These are phyloP conservation scores for Parus major DNA, from an alignment of 2,113 vertebrate genomes.

Conservation along the genomic window DNA sequence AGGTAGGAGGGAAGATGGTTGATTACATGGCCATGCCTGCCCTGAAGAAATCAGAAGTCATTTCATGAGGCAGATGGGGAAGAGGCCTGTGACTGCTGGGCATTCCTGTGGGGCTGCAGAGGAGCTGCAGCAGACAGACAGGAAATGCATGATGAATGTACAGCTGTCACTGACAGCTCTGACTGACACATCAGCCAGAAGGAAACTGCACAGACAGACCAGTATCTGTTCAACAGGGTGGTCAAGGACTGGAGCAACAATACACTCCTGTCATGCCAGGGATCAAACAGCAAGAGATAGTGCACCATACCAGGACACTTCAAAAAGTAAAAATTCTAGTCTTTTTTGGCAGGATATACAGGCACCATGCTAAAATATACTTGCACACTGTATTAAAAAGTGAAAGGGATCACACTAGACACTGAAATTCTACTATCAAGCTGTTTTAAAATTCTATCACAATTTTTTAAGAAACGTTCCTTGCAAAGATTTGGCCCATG, in stretches of 20 bases:
- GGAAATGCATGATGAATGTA: background rate
- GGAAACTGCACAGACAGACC: background rate
- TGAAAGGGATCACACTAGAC: background rate
- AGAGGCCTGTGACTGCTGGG: background rate
- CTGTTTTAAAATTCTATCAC: background rate
- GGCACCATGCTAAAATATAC: background rate
- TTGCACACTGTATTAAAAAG: background rate
- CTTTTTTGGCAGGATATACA: background rate
- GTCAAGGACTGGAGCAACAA: background rate
- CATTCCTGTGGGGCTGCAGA: background rate
- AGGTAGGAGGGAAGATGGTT: background rate
- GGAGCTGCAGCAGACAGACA: background rate
- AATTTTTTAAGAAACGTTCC: rapidly evolving
- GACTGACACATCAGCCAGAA: background rate
- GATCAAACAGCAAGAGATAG: background rate
- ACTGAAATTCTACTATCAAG: background rate
- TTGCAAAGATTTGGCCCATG: background rate
- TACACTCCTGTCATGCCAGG: background rate
- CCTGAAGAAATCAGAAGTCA: background rate
- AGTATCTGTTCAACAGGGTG: background rate
- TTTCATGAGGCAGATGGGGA: background rate
- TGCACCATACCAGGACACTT: background rate
- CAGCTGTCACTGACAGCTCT: background rate
- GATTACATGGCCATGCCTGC: background rate
- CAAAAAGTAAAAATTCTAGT: background rate